Evolutionary conservation across 2,797 vertebrate species (phyloP).

Genomic region (Phrynocephalus forsythii): DNA sequence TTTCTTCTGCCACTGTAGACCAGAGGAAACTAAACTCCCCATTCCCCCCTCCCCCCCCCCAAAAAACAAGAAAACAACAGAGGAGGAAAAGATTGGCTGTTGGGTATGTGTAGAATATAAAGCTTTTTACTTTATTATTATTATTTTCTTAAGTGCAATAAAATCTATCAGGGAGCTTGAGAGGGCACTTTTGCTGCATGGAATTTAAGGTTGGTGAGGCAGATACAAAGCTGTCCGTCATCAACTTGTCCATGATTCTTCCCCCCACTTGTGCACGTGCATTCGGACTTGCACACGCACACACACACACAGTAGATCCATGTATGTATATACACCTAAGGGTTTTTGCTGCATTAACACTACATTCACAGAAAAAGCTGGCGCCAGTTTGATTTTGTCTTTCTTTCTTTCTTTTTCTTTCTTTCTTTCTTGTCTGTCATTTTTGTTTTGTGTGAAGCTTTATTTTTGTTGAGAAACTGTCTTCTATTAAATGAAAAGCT

Average conservation of each 20-base stretch:
- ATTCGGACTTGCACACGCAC: not conserved
- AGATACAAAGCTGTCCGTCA: not conserved
- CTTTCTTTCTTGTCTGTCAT: slow-evolving; percentile 8
- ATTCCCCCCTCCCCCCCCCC: too few relatives aligned
- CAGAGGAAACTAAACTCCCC: not conserved
- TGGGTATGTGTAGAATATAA: slow-evolving; percentile 13
- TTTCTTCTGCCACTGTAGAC: not conserved
- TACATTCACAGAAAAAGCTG: slow-evolving; percentile 11
- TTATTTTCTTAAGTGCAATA: slow-evolving; percentile 75
- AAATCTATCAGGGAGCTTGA: slow-evolving; percentile 74
- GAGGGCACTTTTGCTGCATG: slow-evolving; percentile 25
- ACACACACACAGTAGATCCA: not conserved
- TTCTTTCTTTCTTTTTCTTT: not conserved
- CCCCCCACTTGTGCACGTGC: not conserved
- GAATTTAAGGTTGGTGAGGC: slow-evolving; percentile 12
- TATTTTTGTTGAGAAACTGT: slow-evolving; percentile 46
- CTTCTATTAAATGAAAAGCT: slow-evolving; percentile 56
- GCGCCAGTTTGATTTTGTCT: slow-evolving; percentile 3
- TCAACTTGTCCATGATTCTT: slow-evolving; percentile 7
- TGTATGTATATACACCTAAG: not conserved
- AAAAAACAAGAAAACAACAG: too few relatives aligned
- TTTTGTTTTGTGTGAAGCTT: slow-evolving; percentile 30
- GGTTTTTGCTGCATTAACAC: slow-evolving; percentile 19
- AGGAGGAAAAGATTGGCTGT: not conserved
- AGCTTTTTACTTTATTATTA: slow-evolving; percentile 56